Evolutionary conservation across 2,113 vertebrate species (phyloP).

Genomic region (Perognathus longimembris): DNA sequence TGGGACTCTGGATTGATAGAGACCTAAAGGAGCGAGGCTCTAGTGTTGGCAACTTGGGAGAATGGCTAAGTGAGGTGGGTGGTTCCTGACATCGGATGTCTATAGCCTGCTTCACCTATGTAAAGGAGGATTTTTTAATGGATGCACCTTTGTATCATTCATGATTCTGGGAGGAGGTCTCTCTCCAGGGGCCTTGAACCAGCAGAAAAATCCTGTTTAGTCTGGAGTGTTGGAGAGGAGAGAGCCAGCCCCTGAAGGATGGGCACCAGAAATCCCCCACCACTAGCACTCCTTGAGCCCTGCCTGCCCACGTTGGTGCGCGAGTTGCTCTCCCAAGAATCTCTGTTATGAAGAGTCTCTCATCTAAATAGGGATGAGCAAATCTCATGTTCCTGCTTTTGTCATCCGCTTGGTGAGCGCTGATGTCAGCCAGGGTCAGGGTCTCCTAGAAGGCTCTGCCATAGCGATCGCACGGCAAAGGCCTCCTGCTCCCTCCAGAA

Average conservation of each 20-base stretch:
- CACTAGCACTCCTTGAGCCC: neutral
- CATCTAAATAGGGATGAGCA: neutral
- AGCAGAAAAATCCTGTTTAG: neutral
- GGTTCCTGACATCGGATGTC: neutral
- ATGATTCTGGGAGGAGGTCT: neutral
- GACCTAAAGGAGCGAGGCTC: neutral
- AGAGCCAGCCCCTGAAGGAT: neutral
- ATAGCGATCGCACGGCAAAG: neutral
- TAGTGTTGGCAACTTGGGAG: neutral
- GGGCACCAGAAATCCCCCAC: neutral
- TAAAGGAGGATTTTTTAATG: neutral
- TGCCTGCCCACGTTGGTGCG: fast-evolving
- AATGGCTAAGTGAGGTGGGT: neutral
- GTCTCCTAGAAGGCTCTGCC: neutral
- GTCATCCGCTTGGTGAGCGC: neutral
- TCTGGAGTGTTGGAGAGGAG: neutral
- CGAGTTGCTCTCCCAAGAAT: neutral
- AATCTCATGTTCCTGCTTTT: neutral
- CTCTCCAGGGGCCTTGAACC: neutral
- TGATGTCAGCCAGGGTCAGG: neutral
- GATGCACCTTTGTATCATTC: fast-evolving
- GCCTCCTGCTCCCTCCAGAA: neutral
- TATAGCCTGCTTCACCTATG: fast-evolving
- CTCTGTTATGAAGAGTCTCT: neutral
- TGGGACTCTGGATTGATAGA: neutral